These are phyloP conservation scores for Crotalus helleri DNA, from an alignment of 2,113 vertebrate species.

Conservation along the genomic window DNA sequence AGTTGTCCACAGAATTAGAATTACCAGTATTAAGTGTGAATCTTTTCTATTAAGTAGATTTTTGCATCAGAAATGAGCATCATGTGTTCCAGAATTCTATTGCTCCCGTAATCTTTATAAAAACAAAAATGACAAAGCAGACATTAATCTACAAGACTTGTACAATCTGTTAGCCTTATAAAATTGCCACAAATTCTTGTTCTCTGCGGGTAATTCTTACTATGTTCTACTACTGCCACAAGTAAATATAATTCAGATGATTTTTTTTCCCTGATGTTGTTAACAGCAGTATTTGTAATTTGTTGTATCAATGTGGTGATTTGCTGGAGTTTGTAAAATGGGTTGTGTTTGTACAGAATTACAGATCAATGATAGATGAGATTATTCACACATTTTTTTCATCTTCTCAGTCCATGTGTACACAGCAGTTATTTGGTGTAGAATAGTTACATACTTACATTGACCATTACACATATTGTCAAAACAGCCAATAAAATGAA, in stretches of 20 bases:
- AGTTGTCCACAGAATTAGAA: not conserved
- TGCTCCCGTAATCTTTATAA: too few relatives aligned
- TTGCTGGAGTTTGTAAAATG: not conserved
- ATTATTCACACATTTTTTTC: not conserved
- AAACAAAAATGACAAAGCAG: not conserved
- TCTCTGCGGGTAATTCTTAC: not conserved
- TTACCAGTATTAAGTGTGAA: not conserved
- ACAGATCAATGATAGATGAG: not conserved
- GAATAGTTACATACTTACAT: not conserved
- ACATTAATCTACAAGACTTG: not conserved
- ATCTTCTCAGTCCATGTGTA: not conserved
- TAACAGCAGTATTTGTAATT: not conserved
- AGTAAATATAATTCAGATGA: not conserved
- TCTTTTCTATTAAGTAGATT: not conserved
- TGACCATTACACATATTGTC: not conserved
- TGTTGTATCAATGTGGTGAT: not conserved
- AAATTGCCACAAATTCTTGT: not conserved
- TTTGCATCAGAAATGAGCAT: not conserved
- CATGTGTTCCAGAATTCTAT: not conserved
- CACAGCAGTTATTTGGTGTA: not conserved
- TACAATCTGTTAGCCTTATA: not conserved
- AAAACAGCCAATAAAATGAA: not conserved
- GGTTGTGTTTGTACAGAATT: not conserved
- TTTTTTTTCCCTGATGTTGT: not conserved
- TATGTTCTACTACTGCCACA: not conserved